Base-by-base conservation (phyloP, 2,797 vertebrate species). In the Galaxias olidus region DNA sequence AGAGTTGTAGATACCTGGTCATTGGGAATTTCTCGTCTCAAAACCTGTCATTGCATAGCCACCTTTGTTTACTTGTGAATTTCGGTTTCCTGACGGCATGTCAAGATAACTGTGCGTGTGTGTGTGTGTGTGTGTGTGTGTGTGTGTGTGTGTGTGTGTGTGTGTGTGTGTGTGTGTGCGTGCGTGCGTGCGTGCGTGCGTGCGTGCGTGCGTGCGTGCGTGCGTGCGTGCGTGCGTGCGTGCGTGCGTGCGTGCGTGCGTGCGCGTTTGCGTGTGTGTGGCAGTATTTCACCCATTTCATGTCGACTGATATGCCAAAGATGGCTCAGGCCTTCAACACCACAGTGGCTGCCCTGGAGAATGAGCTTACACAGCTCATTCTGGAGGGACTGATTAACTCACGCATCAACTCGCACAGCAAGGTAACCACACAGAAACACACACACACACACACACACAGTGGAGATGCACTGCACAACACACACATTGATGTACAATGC, bases 231-330 rank as follows among this genome's bases (percentile, higher is more conserved):
- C 15, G 53, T 61, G 8, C 19, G 12, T 45, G 12, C 42, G 18
- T 48, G 12, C 11, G 11, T 20, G 19, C 0, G 20, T 55, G 20
- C 8, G 20, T 4, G 1, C 4, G 30, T 47, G 53, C 5, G 7
- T 20, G 14, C 9, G 8, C 9, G 8, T 13, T 12, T n/a, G 12
- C 6, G 12, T 30, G 6, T 30, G 14, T 55, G 53, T 52, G 40
- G 18, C 72, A 96, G 94, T 96, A 96, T 80, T 99, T 99, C 87
- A 98, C 96, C 77, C 97, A 97, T 1, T 99, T 98, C 0, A 96
- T 98, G 70, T 99, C 97, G 0, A 96, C 97, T n/a, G 97, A 99
- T 84, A 99, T 99, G 97, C 95, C 91, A 55, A 97, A 96, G 87
- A 99, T 99, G 97, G 96, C 97, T 1, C 90, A 91, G 5, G 94